These are phyloP conservation scores for Drosophila guanche DNA, from an alignment of 1,140 invertebrate genomes.

Conservation along the genomic window DNA sequence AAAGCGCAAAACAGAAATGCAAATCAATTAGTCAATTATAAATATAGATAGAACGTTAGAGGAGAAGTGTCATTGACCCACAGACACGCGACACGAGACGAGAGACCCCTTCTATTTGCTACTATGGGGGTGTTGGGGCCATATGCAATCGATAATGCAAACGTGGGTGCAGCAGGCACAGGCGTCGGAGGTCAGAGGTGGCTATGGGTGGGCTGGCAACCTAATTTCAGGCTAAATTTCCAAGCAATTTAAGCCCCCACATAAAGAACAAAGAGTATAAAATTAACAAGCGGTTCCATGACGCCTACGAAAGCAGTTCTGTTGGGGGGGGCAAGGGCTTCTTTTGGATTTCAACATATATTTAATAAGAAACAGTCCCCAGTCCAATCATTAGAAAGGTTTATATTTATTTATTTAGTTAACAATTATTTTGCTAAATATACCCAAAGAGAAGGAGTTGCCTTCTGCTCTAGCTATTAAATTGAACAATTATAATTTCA, in stretches of 20 bases:
- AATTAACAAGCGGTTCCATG: too few relatives aligned
- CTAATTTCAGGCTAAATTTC: conserved; percentile 57
- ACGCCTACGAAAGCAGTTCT: too few relatives aligned
- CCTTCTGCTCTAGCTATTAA: conserved; percentile 2
- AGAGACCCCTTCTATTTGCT: conserved; percentile 12
- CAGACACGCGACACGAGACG: conserved; percentile 33
- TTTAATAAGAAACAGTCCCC: too few relatives aligned
- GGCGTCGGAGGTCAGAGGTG: conserved; percentile 48
- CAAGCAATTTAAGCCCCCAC: conserved; percentile 11
- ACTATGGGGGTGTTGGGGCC: conserved; percentile 4
- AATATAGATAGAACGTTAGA: neutral
- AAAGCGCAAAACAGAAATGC: conserved; percentile 14
- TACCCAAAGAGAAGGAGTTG: too few relatives aligned
- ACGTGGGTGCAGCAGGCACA: conserved; percentile 31
- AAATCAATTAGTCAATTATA: conserved; percentile 31
- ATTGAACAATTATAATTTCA: conserved; percentile 26
- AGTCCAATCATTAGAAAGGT: too few relatives aligned
- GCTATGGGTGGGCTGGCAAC: conserved; percentile 30
- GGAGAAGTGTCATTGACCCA: conserved; percentile 36
- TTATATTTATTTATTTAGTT: too few relatives aligned
- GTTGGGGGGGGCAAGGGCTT: too few relatives aligned
- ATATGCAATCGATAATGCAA: conserved; percentile 64
- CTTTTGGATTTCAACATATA: too few relatives aligned
- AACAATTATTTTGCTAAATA: too few relatives aligned
- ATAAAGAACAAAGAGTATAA: conserved; percentile 12